These are phyloP conservation scores for Varecia variegata DNA, from an alignment of 2,797 vertebrate genomes.

Conservation along the genomic window DNA sequence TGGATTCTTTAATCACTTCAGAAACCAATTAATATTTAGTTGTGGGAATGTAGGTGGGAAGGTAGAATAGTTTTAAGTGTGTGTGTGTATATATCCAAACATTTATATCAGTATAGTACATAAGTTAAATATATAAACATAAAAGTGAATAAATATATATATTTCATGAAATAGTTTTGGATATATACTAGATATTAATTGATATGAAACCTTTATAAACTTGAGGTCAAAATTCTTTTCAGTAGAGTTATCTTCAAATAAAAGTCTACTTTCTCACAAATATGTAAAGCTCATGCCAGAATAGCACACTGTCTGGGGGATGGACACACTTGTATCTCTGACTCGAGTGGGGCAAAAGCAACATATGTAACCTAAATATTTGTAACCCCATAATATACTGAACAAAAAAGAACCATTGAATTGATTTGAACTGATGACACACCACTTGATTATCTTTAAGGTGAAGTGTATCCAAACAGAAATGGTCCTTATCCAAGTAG, in stretches of 20 bases:
- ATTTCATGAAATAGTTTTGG: background rate
- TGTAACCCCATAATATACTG: too few relatives aligned
- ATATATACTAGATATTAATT: background rate
- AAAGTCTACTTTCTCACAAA: background rate
- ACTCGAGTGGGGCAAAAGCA: too few relatives aligned
- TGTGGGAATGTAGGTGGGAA: background rate
- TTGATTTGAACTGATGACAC: background rate
- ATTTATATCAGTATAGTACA: background rate
- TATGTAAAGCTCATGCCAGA: background rate
- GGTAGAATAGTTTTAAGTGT: background rate
- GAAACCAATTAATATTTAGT: background rate
- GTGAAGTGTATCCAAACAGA: background rate
- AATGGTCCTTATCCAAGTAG: background rate
- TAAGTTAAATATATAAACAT: background rate
- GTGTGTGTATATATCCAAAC: background rate
- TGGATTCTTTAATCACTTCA: conserved; percentile 22
- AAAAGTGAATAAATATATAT: background rate
- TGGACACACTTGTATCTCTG: too few relatives aligned
- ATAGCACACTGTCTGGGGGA: background rate
- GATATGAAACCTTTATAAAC: background rate
- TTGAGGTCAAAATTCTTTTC: background rate
- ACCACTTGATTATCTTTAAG: background rate
- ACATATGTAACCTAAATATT: too few relatives aligned
- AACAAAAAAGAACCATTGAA: background rate
- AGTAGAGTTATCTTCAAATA: background rate